Conservation (phyloP, 2,888 invertebrate genomes). For the Gari tellinella region DNA sequence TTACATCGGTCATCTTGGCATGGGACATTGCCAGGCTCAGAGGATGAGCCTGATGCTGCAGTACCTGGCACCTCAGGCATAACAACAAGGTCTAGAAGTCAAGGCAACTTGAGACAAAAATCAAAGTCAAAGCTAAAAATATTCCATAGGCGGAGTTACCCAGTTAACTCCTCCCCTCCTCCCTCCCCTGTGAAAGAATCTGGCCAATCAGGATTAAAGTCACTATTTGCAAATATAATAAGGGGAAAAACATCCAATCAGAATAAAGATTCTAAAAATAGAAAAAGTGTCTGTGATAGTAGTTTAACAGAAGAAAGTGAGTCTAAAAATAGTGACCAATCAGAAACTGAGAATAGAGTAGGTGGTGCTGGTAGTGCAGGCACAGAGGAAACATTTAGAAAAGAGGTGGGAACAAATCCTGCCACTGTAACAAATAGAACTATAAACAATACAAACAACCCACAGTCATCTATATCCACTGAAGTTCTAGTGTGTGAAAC, state of each 20-base stretch:
- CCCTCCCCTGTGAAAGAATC: constrained; percentile 44
- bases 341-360: background rate
- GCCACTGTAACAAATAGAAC: too few relatives aligned
- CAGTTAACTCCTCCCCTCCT: constrained; percentile 34
- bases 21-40: constrained; percentile 28
- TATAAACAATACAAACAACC: too few relatives aligned
- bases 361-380: constrained; percentile 13
- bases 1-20: constrained; percentile 56
- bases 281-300: constrained; percentile 7
- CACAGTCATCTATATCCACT: background rate
- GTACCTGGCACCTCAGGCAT: constrained; percentile 12
- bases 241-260: constrained; percentile 21
- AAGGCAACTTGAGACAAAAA: constrained; percentile 38
- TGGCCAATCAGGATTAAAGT: constrained; percentile 37
- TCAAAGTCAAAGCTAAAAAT: constrained; percentile 42
- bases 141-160: constrained; percentile 52
- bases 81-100: constrained; percentile 27
- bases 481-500: too few relatives aligned
- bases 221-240: constrained; percentile 57
- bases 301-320: constrained; percentile 4
- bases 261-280: constrained; percentile 14
- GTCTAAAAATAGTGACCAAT: constrained; percentile 8
- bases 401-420: constrained; percentile 36
- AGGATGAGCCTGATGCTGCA: background rate
- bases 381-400: constrained; percentile 27